Evolutionary conservation across 2,888 invertebrate genomes (phyloP), one percentile per base, ranked within the genome.

Genomic region (Bombylius discolor): DNA sequence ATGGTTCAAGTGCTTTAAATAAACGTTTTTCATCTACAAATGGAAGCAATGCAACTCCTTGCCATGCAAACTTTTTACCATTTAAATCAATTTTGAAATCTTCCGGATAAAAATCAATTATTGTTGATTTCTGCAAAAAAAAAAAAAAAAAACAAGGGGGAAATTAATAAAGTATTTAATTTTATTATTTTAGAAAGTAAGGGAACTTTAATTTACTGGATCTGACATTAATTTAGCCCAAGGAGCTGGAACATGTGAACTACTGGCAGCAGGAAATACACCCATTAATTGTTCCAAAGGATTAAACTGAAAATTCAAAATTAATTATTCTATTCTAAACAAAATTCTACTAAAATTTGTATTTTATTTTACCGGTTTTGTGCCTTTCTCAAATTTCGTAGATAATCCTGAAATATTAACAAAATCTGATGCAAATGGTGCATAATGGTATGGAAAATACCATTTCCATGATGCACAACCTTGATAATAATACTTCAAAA

Each of bases 401-500:
- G 88, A 85, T 1, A 95, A 77, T 1, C 89, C 88, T 55, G 83
- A 82, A 56, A 99, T 87, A 70, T 95, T 90, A 58, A 91, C 81
- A 76, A 99, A 99, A 78, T 99, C 99, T 0, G 97, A 97, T 5
- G 99, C 99, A 77, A 99, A 99, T 8, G 99, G 99, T 23, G 99
- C 98, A 78, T 99, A 99, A 77, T 99, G 99, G 74, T 95, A 99
- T 0, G 99, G 99, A 76, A 94, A 99, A 77, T 96, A 99, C 99
- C 99, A 99, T 76, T 97, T 92, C 99, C 99, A 99, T 23, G 93
- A 94, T 44, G 95, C 91, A 77, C 98, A 99, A 53, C 99, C 98
- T 81, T 98, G 98, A 77, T 99, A 99, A 76, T 99, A 99, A 77
- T 98, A 99, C 64, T 90, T 84, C 36, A 99, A 77, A 56, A 99